Evolutionary conservation across 2,113 vertebrate species (phyloP).

Genomic region (Diphyllodes magnificus): DNA sequence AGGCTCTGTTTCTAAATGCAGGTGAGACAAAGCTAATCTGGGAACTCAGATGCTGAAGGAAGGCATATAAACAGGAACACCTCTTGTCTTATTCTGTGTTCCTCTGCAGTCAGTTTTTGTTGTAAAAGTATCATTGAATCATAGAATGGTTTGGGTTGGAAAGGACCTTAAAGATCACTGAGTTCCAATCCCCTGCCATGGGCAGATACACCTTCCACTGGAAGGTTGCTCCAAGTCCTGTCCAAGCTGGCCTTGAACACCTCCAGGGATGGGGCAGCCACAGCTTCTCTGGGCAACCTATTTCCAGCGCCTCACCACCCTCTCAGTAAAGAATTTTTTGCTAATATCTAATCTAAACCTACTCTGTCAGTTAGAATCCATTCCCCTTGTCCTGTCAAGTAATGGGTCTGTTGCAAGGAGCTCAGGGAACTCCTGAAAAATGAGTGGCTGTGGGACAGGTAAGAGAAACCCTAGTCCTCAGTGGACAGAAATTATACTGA

Average conservation of each 20-base stretch:
- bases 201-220: background rate
- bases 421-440: background rate
- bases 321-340: background rate
- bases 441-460: background rate
- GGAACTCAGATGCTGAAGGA: background rate
- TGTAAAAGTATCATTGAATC: background rate
- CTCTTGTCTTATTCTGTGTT: slow-evolving; percentile 14
- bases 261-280: background rate
- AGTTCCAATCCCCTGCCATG: background rate
- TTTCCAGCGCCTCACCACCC: background rate
- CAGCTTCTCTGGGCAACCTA: background rate
- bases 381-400: background rate
- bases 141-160: background rate
- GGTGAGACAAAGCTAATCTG: background rate
- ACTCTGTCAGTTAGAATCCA: background rate
- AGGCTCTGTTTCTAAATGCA: background rate
- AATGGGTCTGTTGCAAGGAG: background rate
- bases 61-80: background rate
- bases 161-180: background rate
- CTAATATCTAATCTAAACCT: background rate
- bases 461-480: background rate
- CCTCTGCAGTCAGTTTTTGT: background rate
- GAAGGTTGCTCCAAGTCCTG: background rate
- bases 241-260: background rate
- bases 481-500: background rate